Evolutionary conservation across 2,113 vertebrate genomes (phyloP).

Genomic region (Poeciliopsis retropinna): DNA sequence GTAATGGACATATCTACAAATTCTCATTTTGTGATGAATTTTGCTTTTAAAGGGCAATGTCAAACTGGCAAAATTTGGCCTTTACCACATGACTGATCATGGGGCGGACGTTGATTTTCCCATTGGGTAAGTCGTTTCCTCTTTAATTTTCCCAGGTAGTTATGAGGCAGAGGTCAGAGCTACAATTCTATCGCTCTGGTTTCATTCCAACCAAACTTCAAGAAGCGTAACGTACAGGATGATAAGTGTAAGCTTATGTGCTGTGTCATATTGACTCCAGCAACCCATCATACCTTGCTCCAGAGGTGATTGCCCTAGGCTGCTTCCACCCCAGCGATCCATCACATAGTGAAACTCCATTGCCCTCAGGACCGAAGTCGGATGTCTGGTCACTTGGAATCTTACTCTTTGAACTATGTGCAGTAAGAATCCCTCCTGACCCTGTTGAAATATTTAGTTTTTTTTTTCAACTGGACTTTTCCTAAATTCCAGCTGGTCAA

Average conservation of each 20-base stretch:
- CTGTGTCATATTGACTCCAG: constrained; percentile 70
- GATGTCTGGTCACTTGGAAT: constrained; percentile 96
- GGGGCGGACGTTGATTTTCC: constrained; percentile 98
- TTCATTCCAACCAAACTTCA: constrained; percentile 2
- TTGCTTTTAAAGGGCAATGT: constrained; percentile 84
- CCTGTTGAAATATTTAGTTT: not conserved
- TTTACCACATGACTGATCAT: constrained; percentile 97
- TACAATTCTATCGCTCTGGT: constrained; percentile 40
- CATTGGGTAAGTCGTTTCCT: constrained; percentile 86
- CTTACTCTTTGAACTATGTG: constrained; percentile 93
- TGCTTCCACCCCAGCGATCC: constrained; percentile 84
- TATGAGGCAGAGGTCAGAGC: constrained; percentile 29
- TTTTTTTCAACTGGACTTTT: not conserved
- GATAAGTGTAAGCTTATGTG: constrained; percentile 17
- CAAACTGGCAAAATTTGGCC: constrained; percentile 96
- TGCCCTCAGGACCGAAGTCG: constrained; percentile 91
- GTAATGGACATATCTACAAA: not conserved
- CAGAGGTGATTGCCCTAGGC: constrained; percentile 95
- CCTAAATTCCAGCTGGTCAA: not conserved
- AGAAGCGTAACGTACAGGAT: constrained; percentile 4
- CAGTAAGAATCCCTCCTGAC: constrained; percentile 82
- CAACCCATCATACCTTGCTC: constrained; percentile 95
- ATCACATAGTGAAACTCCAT: constrained; percentile 80
- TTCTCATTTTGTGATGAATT: constrained; percentile 14
- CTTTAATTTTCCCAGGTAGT: constrained; percentile 41